Evolutionary conservation across 1,140 invertebrate species (phyloP), one percentile per base, ranked within the genome.

Genomic region (Drosophila takahashii): DNA sequence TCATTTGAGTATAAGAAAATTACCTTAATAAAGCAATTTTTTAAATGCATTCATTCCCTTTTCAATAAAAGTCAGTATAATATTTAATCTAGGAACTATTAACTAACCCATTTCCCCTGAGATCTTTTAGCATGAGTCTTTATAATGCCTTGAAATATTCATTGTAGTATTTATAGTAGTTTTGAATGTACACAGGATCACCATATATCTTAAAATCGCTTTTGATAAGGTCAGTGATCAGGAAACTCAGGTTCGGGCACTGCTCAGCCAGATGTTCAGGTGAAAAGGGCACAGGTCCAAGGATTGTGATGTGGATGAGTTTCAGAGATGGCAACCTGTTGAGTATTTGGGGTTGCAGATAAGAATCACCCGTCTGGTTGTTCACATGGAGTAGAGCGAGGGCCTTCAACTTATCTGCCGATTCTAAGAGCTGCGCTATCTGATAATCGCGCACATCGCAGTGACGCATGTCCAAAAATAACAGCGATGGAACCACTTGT

Each of bases 401-500:
- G 2, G 44, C 61, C 32, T 69, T 36, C 1, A 86, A 26, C 8
- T 79, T 50, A n/a, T 62, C 45, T 13, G 83, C 56, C 9, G 56
- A 61, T 18, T 58, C 37, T 11, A 86, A 48, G 6, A 87, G 45
- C 7, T 48, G n/a, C n/a, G 27, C 27, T 27, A 86, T 61, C 53
- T 79, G 71, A 26, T 36, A 29, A 10, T 87, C 70, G 1, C 36
- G 8, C n/a, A 83, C 54, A 26, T 72, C 66, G n/a, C 75, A 77
- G 11, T 52, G 41, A 13, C 79, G 66, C 37, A 87, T 42, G 51
- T 86, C 79, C 32, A 86, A 37, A 26, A 87, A 74, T 7, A 37
- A 4, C 18, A 86, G 42, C 0, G 18, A 54, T 4, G 61, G 29
- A 16, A 44, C 34, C 18, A 87, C 66, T 18, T 50, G 18, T 7